These are phyloP conservation scores for Spheniscus humboldti DNA, from an alignment of 2,797 vertebrate species.

Conservation along the genomic window DNA sequence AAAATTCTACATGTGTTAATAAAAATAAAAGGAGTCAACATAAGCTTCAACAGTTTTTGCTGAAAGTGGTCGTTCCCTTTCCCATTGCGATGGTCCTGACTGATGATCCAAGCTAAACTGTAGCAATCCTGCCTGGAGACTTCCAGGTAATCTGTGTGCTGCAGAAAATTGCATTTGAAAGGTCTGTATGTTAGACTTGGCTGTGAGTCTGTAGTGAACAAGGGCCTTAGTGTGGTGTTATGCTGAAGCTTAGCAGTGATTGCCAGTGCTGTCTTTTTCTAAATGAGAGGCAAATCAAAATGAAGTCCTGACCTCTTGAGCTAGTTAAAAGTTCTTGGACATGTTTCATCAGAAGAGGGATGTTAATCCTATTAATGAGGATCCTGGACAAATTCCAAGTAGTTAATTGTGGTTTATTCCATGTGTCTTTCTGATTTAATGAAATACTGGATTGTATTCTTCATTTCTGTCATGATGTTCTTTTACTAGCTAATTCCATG, in stretches of 20 bases:
- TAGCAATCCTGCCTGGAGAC: neutral
- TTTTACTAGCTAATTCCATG: neutral
- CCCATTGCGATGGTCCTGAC: neutral
- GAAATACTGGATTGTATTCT: neutral
- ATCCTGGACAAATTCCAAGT: neutral
- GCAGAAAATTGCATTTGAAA: neutral
- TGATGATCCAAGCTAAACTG: neutral
- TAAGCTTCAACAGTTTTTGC: neutral
- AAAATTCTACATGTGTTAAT: neutral
- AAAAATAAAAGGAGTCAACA: neutral
- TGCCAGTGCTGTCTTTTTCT: neutral
- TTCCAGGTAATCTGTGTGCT: neutral
- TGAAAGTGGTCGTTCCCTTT: neutral
- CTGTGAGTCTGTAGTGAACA: neutral
- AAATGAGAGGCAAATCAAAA: neutral
- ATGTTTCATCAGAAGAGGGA: neutral
- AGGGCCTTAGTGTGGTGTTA: neutral
- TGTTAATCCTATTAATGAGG: conserved; percentile 20
- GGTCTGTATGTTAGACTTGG: neutral
- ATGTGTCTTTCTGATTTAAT: neutral
- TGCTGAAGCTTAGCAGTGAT: neutral
- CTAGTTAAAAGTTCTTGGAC: neutral
- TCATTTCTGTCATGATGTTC: neutral
- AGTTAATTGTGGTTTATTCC: neutral
- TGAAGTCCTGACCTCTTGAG: neutral